Evolutionary conservation across 1,140 invertebrate species (phyloP).

Genomic region (Drosophila orosa): DNA sequence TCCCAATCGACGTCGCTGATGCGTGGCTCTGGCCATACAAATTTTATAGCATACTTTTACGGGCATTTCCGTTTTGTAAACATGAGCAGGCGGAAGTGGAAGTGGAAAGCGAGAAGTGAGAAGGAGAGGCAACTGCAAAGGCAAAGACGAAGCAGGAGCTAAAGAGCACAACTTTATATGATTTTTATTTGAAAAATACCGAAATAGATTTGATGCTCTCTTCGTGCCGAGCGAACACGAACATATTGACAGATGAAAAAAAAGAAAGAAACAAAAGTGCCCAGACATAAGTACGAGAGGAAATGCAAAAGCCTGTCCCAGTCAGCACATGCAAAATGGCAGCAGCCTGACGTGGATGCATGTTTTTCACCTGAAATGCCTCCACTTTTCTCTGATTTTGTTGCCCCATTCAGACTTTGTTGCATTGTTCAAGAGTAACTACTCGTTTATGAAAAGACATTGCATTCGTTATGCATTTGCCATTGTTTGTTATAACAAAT

Average conservation of each 20-base stretch:
- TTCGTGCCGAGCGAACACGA: slow-evolving; percentile 16
- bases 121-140: background rate
- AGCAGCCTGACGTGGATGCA: slow-evolving; percentile 8
- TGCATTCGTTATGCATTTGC: slow-evolving; percentile 6
- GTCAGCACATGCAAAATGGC: slow-evolving; percentile 32
- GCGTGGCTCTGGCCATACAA: slow-evolving; percentile 68
- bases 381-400: slow-evolving; percentile 9
- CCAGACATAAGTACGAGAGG: background rate
- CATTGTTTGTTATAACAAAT: slow-evolving; percentile 7
- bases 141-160: slow-evolving; percentile 2
- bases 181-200: slow-evolving; percentile 75
- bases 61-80: slow-evolving; percentile 73
- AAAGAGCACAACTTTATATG: slow-evolving; percentile 60
- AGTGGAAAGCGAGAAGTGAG: slow-evolving; percentile 1
- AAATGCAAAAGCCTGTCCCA: background rate
- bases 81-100: slow-evolving; percentile 29
- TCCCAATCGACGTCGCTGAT: slow-evolving; percentile 62
- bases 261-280: background rate
- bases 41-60: slow-evolving; percentile 79
- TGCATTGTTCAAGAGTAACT: slow-evolving; percentile 1
- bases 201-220: slow-evolving; percentile 70
- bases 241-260: slow-evolving; percentile 14
- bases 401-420: slow-evolving; percentile 8
- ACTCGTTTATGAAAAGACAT: background rate
- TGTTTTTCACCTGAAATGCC: slow-evolving; percentile 3